Percentiles rank a stretch among this genome's conserved stretches.
Conservation (phyloP, 2,113 vertebrate species). For the Gymnogyps californianus region DNA sequence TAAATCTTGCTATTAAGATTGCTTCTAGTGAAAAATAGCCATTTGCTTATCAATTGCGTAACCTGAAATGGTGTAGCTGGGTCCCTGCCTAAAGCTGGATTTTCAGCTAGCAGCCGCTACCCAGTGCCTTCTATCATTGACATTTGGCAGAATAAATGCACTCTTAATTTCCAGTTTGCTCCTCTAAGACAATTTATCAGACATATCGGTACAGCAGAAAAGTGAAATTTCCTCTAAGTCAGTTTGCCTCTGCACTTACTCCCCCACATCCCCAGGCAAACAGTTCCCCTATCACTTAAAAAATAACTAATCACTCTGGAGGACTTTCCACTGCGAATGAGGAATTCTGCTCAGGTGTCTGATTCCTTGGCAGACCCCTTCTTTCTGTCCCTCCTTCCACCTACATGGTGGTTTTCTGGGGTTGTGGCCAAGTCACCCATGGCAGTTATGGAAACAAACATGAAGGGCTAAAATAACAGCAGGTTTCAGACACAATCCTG, state of each 20-base stretch:
- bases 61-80: background rate
- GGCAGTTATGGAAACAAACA: constrained; percentile 12
- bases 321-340: background rate
- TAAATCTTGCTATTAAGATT: background rate
- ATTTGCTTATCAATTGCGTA: background rate
- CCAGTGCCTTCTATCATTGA: background rate
- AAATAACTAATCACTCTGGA: background rate
- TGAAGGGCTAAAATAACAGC: background rate
- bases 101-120: background rate
- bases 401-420: background rate
- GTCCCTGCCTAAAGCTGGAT: background rate
- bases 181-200: background rate
- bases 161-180: background rate
- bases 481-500: background rate
- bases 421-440: background rate
- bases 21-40: background rate
- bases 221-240: background rate
- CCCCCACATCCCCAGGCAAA: background rate
- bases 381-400: background rate
- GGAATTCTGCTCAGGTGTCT: background rate
- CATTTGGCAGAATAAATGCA: background rate
- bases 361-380: background rate
- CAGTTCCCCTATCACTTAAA: background rate
- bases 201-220: background rate
- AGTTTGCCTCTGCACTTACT: background rate